These are phyloP conservation scores for Oikopleura albicans DNA, from an alignment of 23 tunicate genomes.

Conservation along the genomic window DNA sequence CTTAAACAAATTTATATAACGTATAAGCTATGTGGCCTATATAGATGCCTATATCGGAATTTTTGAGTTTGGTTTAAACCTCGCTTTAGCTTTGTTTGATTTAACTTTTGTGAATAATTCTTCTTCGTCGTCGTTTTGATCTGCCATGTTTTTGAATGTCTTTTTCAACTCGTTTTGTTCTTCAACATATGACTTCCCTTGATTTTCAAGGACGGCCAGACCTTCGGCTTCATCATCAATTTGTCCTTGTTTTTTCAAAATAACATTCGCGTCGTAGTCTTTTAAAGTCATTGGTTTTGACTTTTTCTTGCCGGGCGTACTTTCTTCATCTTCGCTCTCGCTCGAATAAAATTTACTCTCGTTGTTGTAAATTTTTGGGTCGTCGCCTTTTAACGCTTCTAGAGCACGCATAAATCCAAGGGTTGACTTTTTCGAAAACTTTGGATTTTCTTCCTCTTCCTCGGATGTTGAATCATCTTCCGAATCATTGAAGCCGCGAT, in stretches of 20 bases:
- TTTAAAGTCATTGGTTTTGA: constrained; percentile 1
- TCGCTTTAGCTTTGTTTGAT: too few species aligned
- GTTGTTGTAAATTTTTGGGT: not conserved
- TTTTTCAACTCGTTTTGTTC: not conserved
- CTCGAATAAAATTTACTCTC: not conserved
- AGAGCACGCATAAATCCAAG: not conserved
- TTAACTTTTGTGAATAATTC: too few species aligned
- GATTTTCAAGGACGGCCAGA: not conserved
- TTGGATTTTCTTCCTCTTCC: not conserved
- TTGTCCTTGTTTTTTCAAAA: not conserved
- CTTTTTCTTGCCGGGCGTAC: not conserved
- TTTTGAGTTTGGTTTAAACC: too few species aligned
- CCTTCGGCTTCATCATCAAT: constrained; percentile 10
- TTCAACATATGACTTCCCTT: not conserved
- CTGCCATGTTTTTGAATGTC: too few species aligned
- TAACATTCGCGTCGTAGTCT: not conserved
- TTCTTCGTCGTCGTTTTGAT: too few species aligned
- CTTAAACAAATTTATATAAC: too few species aligned
- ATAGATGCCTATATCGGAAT: too few species aligned
- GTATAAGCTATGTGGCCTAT: too few species aligned
- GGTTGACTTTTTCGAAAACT: not conserved
- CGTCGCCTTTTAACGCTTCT: not conserved
- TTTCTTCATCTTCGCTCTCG: not conserved
- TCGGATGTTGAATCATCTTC: not conserved
- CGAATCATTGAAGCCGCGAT: not conserved